These are phyloP conservation scores for Tauraco erythrolophus DNA, from an alignment of 2,113 vertebrate genomes.

Conservation along the genomic window DNA sequence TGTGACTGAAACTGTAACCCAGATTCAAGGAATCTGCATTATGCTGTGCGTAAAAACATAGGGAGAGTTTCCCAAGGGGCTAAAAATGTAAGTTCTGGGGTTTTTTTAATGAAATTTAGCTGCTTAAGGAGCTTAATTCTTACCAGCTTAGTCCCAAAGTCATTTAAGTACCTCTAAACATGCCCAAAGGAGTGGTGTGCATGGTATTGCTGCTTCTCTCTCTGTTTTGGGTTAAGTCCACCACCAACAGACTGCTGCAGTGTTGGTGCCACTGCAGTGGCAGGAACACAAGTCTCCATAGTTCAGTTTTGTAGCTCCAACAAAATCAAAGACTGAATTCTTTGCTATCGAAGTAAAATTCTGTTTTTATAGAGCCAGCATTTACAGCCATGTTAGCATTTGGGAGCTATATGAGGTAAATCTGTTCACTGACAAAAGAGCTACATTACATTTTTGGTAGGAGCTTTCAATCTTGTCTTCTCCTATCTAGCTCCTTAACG, in stretches of 20 bases:
- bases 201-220: background rate
- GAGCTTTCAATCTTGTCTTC: background rate
- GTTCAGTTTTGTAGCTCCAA: background rate
- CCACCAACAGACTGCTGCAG: background rate
- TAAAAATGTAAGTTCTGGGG: background rate
- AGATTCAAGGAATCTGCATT: background rate
- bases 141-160: background rate
- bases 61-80: background rate
- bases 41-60: background rate
- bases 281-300: background rate
- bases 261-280: background rate
- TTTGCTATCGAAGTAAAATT: background rate
- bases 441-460: background rate
- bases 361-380: background rate
- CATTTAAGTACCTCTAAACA: background rate
- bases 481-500: background rate
- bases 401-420: background rate
- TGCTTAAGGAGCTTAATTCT: background rate
- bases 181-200: background rate
- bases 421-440: background rate
- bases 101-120: background rate
- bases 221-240: background rate
- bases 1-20: background rate
- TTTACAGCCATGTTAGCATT: background rate
- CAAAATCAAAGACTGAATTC: background rate